Percentiles rank a stretch among this genome's conserved stretches.
phyloP scores from a whole-genome alignment of 1,140 invertebrate species.

The Sitobion miscanthi region DNA sequence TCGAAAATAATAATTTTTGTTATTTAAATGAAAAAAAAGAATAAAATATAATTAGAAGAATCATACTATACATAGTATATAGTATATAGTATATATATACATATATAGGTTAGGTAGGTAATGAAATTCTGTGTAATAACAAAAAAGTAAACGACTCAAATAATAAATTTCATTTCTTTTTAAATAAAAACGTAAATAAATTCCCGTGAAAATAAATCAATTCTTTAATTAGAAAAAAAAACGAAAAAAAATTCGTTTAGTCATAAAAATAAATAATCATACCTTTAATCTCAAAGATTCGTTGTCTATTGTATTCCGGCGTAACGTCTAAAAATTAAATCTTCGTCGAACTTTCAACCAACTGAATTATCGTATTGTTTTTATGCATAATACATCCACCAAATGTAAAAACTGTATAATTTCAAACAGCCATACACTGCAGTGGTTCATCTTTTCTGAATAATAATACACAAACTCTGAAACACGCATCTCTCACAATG shows the following conservation, averaged over 20 bases:
- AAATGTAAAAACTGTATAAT: background rate
- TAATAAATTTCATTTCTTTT: background rate
- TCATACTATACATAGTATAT: background rate
- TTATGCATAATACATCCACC: background rate
- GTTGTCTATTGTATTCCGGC: background rate
- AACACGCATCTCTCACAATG: too few relatives aligned
- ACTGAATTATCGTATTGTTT: background rate
- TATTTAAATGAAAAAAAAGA: background rate
- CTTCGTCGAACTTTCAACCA: background rate
- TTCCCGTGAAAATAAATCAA: background rate
- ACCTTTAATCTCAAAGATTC: background rate
- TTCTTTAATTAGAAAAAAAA: background rate
- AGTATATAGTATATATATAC: too few relatives aligned
- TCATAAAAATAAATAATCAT: background rate
- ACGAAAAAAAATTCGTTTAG: background rate
- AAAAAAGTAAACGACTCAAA: background rate
- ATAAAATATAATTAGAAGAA: background rate
- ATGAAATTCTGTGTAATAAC: background rate
- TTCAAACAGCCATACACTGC: background rate
- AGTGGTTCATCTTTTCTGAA: background rate
- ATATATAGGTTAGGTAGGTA: background rate
- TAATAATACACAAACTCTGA: too few relatives aligned
- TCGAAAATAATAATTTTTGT: background rate
- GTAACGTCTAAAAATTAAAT: background rate
- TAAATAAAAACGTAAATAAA: background rate